phyloP scores from a whole-genome alignment of 2,888 invertebrate species.

The Phlogophora meticulosa region DNA sequence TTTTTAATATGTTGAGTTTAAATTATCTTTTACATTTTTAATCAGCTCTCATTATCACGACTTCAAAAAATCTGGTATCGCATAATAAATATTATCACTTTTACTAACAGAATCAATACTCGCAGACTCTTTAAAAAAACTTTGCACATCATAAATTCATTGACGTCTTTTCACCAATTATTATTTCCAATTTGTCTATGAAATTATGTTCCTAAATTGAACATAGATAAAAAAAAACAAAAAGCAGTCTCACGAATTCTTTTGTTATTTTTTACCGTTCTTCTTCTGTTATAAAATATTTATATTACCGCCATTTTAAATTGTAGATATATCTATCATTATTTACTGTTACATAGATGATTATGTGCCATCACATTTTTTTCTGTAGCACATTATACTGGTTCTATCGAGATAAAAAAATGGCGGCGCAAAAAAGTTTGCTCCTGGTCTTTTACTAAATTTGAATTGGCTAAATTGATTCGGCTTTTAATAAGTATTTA shows the following conservation, averaged over 20 bases:
- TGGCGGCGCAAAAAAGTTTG: neutral
- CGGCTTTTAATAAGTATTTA: too few species aligned
- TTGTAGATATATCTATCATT: conserved; percentile 2
- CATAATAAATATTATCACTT: too few species aligned
- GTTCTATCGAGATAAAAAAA: neutral
- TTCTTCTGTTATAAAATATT: conserved; percentile 28
- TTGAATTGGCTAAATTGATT: too few species aligned
- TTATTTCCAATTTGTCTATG: conserved; percentile 49
- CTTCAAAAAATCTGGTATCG: neutral
- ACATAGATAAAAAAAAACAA: conserved; percentile 29
- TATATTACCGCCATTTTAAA: conserved; percentile 15
- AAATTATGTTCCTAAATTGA: conserved; percentile 47
- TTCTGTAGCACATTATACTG: neutral
- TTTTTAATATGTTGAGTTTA: neutral
- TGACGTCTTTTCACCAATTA: conserved; percentile 22
- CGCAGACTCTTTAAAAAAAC: conserved; percentile 1
- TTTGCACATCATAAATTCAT: neutral
- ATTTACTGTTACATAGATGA: neutral
- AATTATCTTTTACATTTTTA: conserved; percentile 10
- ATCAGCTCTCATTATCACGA: conserved; percentile 2
- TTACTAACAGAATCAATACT: neutral
- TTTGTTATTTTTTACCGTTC: conserved; percentile 49
- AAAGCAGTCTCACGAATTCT: conserved; percentile 24
- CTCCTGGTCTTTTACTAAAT: neutral
- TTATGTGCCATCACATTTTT: conserved; percentile 9